Conservation (phyloP, 2,888 invertebrate genomes). For the Anorthoa munda region DNA sequence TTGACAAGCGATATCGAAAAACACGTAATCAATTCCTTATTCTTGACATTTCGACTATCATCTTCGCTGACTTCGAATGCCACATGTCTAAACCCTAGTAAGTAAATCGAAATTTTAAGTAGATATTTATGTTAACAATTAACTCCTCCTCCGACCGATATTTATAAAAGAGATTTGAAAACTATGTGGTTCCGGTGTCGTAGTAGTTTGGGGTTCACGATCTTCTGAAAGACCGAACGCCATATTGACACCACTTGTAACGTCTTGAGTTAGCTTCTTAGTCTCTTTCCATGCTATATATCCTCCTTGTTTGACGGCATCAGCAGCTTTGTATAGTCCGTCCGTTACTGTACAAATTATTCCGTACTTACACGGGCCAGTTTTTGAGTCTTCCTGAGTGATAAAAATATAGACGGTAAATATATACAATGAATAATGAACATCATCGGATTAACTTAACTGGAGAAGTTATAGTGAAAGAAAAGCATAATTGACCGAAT, state of each 20-base stretch:
- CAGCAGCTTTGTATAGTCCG: neutral
- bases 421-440: neutral
- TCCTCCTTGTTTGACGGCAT: too few relatives aligned
- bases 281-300: neutral
- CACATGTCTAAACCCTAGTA: too few relatives aligned
- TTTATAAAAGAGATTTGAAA: too few relatives aligned
- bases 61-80: too few relatives aligned
- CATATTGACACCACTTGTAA: neutral
- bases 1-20: too few relatives aligned
- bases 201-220: neutral
- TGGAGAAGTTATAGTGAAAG: neutral
- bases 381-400: neutral
- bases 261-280: neutral
- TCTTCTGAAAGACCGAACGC: neutral
- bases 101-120: too few relatives aligned
- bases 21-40: too few relatives aligned
- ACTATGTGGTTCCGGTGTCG: neutral
- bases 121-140: too few relatives aligned
- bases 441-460: neutral
- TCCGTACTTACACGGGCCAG: neutral
- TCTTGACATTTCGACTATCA: too few relatives aligned
- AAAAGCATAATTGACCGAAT: too few relatives aligned
- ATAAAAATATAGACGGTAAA: slow-evolving; percentile 1
- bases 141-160: too few relatives aligned
- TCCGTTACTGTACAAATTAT: neutral